Conservation (phyloP, 2,888 invertebrate species). For the Rotaria magnacalcarata region DNA sequence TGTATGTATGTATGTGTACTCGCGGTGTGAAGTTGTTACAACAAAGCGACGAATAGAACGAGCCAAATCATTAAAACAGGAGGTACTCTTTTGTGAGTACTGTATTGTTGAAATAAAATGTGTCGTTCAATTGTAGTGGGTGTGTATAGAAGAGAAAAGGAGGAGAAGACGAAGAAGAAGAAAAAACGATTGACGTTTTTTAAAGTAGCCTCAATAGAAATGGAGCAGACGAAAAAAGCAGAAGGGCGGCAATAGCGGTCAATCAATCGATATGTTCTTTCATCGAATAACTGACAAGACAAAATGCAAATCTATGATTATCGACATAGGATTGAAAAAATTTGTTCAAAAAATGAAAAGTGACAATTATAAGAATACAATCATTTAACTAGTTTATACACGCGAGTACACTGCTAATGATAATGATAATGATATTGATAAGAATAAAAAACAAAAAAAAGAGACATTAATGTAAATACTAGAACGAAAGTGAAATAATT, state of each 20-base stretch:
- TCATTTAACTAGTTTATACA: background rate
- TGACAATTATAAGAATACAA: background rate
- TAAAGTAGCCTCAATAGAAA: background rate
- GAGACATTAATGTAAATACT: constrained; percentile 7
- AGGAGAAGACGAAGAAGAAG: background rate
- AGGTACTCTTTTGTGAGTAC: constrained; percentile 16
- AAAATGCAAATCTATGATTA: background rate
- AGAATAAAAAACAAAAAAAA: background rate
- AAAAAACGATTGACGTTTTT: constrained; percentile 7
- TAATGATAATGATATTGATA: background rate
- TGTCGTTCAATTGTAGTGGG: background rate
- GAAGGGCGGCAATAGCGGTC: background rate
- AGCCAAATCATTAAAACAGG: constrained; percentile 6
- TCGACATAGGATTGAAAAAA: background rate
- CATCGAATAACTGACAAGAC: background rate
- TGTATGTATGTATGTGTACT: background rate
- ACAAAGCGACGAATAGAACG: constrained; percentile 6
- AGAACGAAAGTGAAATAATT: constrained; percentile 1
- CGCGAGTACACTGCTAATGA: background rate
- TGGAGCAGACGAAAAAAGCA: background rate
- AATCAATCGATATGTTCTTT: background rate
- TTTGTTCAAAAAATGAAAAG: background rate
- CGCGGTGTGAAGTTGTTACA: background rate
- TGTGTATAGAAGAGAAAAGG: background rate
- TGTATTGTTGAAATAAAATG: background rate